Evolutionary conservation across 2,888 invertebrate species (phyloP).

Genomic region (Neoaliturus tenellus): DNA sequence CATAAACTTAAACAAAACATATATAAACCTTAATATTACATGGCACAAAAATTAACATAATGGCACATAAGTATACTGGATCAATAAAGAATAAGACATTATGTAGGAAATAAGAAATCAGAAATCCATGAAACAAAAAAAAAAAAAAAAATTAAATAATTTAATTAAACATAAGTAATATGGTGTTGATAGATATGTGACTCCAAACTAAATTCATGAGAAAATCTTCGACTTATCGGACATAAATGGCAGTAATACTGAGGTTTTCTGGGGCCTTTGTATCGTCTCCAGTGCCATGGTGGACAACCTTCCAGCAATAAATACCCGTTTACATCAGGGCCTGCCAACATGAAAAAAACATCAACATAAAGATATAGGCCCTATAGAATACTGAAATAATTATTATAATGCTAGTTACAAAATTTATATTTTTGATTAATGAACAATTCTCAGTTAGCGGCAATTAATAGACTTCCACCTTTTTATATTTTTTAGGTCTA

Average conservation of each 20-base stretch:
- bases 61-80: background rate
- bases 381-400: too few species aligned
- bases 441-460: too few species aligned
- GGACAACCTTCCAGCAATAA: conserved; percentile 2
- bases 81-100: too few species aligned
- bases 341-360: background rate
- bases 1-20: background rate
- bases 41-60: background rate
- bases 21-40: background rate
- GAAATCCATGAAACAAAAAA: too few species aligned
- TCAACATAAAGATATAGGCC: background rate
- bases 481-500: too few species aligned
- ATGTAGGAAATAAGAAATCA: too few species aligned
- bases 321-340: background rate
- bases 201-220: conserved; percentile 41
- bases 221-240: conserved; percentile 41
- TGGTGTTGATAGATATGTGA: conserved; percentile 42
- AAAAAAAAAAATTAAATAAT: too few species aligned
- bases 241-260: conserved; percentile 48
- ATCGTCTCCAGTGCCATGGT: background rate
- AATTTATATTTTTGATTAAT: too few species aligned
- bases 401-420: too few species aligned
- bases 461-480: background rate
- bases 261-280: conserved; percentile 2
- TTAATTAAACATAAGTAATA: conserved; percentile 8